phyloP scores from a whole-genome alignment of 2,113 vertebrate species.

The Sialia sialis region DNA sequence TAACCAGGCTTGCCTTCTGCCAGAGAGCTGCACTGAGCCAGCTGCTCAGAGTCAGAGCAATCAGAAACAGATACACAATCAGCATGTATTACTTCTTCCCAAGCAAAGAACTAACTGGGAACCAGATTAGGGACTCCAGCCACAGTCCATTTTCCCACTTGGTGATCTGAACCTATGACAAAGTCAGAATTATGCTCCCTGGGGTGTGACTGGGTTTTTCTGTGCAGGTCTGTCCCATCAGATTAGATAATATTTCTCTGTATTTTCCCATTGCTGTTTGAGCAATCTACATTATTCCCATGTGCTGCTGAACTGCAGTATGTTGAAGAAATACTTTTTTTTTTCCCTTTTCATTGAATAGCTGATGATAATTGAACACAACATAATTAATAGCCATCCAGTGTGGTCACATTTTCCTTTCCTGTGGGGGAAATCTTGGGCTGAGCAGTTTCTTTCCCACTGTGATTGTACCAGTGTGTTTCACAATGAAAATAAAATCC shows the following conservation, averaged over 20 bases:
- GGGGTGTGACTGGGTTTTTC: background rate
- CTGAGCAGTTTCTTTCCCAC: slow-evolving; percentile 27
- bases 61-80: background rate
- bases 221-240: slow-evolving; percentile 24
- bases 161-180: background rate
- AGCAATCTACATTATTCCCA: slow-evolving; percentile 37
- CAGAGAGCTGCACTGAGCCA: background rate
- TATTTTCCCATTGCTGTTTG: background rate
- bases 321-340: background rate
- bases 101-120: background rate
- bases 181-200: background rate
- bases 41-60: background rate
- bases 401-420: slow-evolving; percentile 42
- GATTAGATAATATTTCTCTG: slow-evolving; percentile 27
- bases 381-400: slow-evolving; percentile 27
- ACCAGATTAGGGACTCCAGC: background rate
- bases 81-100: background rate
- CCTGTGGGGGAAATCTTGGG: slow-evolving; percentile 32
- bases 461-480: slow-evolving; percentile 38
- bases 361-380: slow-evolving; percentile 41
- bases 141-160: background rate
- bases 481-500: slow-evolving; percentile 37
- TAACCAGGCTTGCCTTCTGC: background rate
- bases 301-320: background rate
- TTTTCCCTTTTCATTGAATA: background rate